Evolutionary conservation across 2,797 vertebrate genomes (phyloP).

Genomic region (Xenopus petersii): DNA sequence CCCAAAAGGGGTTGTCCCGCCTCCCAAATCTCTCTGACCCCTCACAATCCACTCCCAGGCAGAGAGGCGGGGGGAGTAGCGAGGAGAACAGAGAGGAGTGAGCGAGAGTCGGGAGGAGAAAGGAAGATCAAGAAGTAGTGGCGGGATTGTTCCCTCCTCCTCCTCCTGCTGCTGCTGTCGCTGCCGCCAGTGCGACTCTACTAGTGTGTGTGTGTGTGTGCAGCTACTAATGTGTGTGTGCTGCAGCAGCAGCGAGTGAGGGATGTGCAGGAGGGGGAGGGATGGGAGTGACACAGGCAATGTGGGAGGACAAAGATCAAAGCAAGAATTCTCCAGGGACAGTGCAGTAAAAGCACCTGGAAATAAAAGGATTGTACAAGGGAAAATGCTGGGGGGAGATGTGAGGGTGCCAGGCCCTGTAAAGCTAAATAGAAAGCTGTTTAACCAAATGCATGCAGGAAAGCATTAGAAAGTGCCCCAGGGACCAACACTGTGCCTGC

Average conservation of each 20-base stretch:
- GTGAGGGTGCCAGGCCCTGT: no score
- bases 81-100: conserved; percentile 22
- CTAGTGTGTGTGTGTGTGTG: no score
- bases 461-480: no score
- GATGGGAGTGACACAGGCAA: conserved; percentile 18
- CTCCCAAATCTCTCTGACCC: conserved; percentile 37
- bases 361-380: neutral
- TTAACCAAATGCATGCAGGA: no score
- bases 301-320: conserved; percentile 43
- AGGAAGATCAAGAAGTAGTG: conserved; percentile 32
- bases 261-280: conserved; percentile 5
- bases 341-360: conserved; percentile 4
- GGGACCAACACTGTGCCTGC: no score
- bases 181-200: neutral
- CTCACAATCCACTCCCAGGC: conserved; percentile 38
- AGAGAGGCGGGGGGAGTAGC: conserved; percentile 7
- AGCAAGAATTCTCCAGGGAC: conserved; percentile 18
- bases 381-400: no score
- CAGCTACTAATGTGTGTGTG: neutral
- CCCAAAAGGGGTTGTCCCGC: conserved; percentile 38
- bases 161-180: no score
- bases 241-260: neutral
- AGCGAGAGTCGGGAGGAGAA: neutral
- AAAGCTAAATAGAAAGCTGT: no score
- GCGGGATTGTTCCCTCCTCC: conserved; percentile 8